Conservation (phyloP, 2,888 invertebrate genomes). For the Nezara viridula region DNA sequence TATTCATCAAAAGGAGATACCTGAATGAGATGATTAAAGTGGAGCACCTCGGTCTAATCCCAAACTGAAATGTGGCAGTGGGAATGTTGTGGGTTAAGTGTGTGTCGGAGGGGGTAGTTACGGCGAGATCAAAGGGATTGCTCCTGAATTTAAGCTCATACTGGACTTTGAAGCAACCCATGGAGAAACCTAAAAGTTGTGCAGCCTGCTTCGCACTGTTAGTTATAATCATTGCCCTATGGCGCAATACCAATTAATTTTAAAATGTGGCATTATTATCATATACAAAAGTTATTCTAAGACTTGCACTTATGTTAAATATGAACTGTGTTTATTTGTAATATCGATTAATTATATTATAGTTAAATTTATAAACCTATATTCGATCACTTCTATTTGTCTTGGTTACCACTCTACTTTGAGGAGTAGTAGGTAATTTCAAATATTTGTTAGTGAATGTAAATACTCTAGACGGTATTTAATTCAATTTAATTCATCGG, state of each 20-base stretch:
- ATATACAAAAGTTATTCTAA: too few relatives aligned
- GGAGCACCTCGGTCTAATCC: background rate
- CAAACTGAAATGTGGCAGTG: background rate
- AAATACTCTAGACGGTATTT: too few relatives aligned
- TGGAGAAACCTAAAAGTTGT: background rate
- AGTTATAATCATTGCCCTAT: background rate
- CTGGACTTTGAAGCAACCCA: background rate
- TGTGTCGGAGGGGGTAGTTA: background rate
- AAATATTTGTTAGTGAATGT: too few relatives aligned
- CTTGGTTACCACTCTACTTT: too few relatives aligned
- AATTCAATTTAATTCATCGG: too few relatives aligned
- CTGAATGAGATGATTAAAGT: background rate
- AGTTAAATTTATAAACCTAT: too few relatives aligned
- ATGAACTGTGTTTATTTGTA: too few relatives aligned
- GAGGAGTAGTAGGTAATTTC: too few relatives aligned
- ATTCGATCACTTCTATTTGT: too few relatives aligned
- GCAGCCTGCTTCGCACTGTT: background rate
- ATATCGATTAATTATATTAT: too few relatives aligned
- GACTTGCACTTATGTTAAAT: too few relatives aligned
- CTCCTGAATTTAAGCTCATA: background rate
- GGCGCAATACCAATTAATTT: background rate
- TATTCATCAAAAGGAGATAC: background rate
- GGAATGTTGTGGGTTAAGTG: background rate
- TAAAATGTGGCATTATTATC: too few relatives aligned
- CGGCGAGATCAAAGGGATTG: background rate